Evolutionary conservation across 2,797 vertebrate genomes (phyloP).

Genomic region (Nasua narica): DNA sequence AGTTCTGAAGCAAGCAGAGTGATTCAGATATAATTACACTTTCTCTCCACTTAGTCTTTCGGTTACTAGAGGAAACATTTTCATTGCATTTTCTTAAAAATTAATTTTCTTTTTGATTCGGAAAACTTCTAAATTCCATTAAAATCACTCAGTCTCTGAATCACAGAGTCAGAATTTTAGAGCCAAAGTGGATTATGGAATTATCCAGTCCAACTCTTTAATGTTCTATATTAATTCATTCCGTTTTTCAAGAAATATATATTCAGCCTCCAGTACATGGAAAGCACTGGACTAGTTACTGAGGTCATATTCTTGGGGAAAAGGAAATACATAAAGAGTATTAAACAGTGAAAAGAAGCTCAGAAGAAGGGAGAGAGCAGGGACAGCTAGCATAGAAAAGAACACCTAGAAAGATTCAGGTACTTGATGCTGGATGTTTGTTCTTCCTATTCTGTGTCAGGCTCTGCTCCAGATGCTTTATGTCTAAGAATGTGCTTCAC

Average conservation of each 20-base stretch:
- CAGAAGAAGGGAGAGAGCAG: background rate
- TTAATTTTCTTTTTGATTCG: background rate
- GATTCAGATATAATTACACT: background rate
- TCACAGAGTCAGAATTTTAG: background rate
- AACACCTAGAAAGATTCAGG: background rate
- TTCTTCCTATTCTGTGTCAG: background rate
- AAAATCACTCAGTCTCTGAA: background rate
- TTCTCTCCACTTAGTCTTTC: background rate
- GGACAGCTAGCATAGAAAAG: background rate
- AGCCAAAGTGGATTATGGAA: background rate
- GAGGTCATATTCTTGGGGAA: background rate
- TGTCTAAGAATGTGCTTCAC: background rate
- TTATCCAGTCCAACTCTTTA: background rate
- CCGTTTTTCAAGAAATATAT: background rate
- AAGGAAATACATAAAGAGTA: background rate
- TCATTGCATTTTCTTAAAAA: background rate
- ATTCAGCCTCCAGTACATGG: background rate
- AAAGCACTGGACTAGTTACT: background rate
- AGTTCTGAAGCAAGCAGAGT: background rate
- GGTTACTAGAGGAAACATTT: background rate
- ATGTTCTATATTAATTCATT: background rate
- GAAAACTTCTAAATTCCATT: background rate
- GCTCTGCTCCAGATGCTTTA: background rate
- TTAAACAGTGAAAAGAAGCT: background rate
- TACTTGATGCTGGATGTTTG: background rate